Conservation (phyloP, 1,140 invertebrate species). For the Eueides isabella region DNA sequence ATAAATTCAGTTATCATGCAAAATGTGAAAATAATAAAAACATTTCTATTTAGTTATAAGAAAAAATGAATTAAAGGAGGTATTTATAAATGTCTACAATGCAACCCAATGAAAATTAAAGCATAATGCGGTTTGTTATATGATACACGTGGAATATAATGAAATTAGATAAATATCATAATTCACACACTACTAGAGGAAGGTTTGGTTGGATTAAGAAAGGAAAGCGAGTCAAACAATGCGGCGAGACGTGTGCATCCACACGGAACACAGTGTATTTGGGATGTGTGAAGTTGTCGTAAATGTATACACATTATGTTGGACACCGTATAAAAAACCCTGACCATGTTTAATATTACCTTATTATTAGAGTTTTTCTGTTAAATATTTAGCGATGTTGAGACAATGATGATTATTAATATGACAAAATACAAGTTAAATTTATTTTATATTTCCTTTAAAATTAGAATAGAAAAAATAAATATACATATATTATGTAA, state of each 20-base stretch:
- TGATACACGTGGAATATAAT: conserved; percentile 23
- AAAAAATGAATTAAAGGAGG: background rate
- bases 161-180: conserved; percentile 44
- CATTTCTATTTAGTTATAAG: background rate
- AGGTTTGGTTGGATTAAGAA: conserved; percentile 54
- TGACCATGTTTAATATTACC: background rate
- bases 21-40: background rate
- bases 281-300: conserved; percentile 19
- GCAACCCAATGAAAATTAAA: background rate
- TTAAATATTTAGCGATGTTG: conserved; percentile 7
- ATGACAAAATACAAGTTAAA: no score
- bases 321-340: background rate
- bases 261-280: conserved; percentile 40
- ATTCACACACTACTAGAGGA: conserved; percentile 47
- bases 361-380: background rate
- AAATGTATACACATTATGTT: background rate
- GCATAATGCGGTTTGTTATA: conserved; percentile 6
- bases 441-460: no score
- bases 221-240: conserved; percentile 59
- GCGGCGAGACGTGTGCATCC: conserved; percentile 41
- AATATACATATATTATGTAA: no score
- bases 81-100: background rate
- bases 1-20: no score
- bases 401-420: background rate
- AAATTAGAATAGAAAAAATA: no score